A percentile compares a stretch with the other conserved stretches of the same genome.
These are phyloP conservation scores for Sarcophaga variegata DNA, from an alignment of 2,888 invertebrate genomes.

Conservation along the genomic window DNA sequence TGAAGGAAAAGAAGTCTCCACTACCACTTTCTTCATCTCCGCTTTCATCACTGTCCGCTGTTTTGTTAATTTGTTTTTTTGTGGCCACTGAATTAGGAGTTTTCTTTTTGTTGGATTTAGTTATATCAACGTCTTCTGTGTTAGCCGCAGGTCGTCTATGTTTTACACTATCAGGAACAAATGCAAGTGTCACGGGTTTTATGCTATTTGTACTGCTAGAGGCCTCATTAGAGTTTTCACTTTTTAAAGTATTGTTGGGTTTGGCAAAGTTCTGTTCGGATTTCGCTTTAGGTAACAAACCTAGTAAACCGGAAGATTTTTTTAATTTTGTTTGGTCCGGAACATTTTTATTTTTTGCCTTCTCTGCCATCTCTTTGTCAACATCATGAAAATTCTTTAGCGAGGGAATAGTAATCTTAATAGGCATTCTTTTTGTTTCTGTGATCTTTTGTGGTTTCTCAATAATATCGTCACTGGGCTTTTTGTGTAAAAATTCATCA, in stretches of 20 bases:
- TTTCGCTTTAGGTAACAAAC: conserved; percentile 87
- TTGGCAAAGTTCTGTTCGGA: conserved; percentile 77
- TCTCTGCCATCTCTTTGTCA: conserved; percentile 74
- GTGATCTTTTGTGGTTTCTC: conserved; percentile 73
- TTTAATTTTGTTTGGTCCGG: conserved; percentile 53
- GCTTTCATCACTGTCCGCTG: conserved; percentile 82
- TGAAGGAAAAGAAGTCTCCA: conserved; percentile 80
- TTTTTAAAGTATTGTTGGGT: not conserved
- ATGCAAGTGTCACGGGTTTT: conserved; percentile 50
- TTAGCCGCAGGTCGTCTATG: conserved; percentile 78
- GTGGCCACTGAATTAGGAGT: not conserved
- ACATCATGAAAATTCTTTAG: conserved; percentile 83
- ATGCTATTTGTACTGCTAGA: not conserved
- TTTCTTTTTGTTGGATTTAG: conserved; percentile 53
- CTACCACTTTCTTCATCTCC: conserved; percentile 80
- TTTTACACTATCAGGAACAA: conserved; percentile 82
- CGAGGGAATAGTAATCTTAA: conserved; percentile 87
- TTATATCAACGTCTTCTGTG: conserved; percentile 76
- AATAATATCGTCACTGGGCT: conserved; percentile 75
- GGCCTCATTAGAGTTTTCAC: not conserved
- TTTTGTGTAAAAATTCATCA: conserved; percentile 86
- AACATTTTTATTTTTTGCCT: conserved; percentile 65
- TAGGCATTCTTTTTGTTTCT: conserved; percentile 76
- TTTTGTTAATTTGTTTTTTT: not conserved
- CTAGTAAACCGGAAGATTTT: conserved; percentile 83